Percentiles rank a stretch among this genome's conserved stretches.
Evolutionary conservation across 2,888 invertebrate species (phyloP).

Genomic region (Ferrisia virgata): DNA sequence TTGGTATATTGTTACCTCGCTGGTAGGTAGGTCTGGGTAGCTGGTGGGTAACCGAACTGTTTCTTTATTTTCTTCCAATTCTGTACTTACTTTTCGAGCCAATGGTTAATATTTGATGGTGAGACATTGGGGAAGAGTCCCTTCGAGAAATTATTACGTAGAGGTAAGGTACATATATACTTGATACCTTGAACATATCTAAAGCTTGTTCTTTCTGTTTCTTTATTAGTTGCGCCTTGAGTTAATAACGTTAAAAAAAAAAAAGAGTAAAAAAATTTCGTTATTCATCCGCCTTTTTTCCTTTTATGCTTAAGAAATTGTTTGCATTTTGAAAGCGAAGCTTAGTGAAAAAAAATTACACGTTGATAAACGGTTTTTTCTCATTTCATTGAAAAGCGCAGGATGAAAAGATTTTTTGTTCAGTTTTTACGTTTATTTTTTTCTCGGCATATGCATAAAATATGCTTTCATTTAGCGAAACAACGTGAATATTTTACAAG

Average conservation of each 20-base stretch:
- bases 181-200: not conserved
- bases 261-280: not conserved
- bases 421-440: not conserved
- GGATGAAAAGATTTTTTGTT: not conserved
- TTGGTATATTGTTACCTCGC: not conserved
- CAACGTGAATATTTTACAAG: constrained; percentile 1
- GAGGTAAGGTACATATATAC: not conserved
- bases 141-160: constrained; percentile 10
- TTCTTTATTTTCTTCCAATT: not conserved
- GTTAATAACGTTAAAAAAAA: constrained; percentile 12
- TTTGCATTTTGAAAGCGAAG: constrained; percentile 6
- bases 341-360: not conserved
- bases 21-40: no score
- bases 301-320: constrained; percentile 7
- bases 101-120: not conserved
- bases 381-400: not conserved
- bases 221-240: not conserved
- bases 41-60: no score
- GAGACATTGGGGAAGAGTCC: not conserved
- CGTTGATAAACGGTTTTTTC: constrained; percentile 14
- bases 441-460: not conserved
- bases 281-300: not conserved
- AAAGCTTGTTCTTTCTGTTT: not conserved
- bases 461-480: constrained; percentile 7
- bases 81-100: not conserved